Evolutionary conservation across 2,113 vertebrate genomes (phyloP).

Genomic region (Felis chaus): DNA sequence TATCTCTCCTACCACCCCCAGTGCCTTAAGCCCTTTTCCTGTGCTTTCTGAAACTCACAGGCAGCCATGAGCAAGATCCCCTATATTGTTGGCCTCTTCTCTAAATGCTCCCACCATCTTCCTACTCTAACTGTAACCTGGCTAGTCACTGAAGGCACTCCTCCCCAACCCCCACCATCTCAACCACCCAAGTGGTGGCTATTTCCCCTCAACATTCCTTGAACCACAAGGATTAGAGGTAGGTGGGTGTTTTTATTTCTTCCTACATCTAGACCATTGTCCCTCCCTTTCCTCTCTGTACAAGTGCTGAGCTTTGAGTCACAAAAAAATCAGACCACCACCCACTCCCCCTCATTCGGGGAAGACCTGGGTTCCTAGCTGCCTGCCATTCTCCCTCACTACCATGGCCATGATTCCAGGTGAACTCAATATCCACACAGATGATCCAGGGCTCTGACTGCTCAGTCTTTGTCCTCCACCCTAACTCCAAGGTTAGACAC

Average conservation of each 20-base stretch:
- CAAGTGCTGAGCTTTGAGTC: neutral
- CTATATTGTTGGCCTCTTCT: neutral
- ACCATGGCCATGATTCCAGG: neutral
- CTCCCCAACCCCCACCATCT: accelerated
- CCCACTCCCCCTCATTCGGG: neutral
- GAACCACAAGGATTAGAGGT: neutral
- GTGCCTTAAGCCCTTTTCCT: neutral
- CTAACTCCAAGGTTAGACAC: neutral
- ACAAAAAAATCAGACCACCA: neutral
- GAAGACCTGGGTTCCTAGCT: neutral
- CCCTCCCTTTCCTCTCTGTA: neutral
- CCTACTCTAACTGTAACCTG: neutral
- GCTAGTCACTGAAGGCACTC: neutral
- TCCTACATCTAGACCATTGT: neutral
- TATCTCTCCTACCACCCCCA: neutral
- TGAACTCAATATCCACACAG: neutral
- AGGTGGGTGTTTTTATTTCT: neutral
- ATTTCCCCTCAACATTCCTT: neutral
- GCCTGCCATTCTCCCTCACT: neutral
- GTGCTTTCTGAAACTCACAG: neutral
- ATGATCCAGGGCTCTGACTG: neutral
- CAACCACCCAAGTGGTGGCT: neutral
- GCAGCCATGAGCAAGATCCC: neutral
- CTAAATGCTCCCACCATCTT: neutral
- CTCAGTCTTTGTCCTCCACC: neutral